phyloP scores from a whole-genome alignment of 2,888 invertebrate genomes.

The Herminia tarsipennalis region DNA sequence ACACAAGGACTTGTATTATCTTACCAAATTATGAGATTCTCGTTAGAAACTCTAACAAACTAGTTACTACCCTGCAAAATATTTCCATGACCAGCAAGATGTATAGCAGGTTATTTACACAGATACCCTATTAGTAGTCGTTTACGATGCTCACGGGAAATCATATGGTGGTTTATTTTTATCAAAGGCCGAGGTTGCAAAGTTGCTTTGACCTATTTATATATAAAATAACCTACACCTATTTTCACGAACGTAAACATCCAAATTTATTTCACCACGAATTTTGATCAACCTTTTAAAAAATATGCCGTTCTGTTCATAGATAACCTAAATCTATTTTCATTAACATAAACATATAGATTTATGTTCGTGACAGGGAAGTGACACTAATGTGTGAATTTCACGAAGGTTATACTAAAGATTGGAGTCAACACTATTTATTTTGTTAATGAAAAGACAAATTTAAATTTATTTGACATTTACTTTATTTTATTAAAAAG shows the following conservation, averaged over 20 bases:
- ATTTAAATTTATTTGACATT: no score
- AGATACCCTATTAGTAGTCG: conserved; percentile 5
- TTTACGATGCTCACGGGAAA: conserved; percentile 8
- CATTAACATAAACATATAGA: conserved; percentile 2
- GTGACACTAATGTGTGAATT: no score
- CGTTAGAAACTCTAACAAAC: neutral
- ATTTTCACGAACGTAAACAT: conserved; percentile 3
- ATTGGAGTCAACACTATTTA: no score
- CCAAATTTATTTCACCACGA: neutral
- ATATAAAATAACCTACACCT: conserved; percentile 6
- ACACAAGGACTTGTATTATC: no score
- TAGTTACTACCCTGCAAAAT: neutral
- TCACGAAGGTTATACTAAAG: no score
- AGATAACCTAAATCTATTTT: conserved; percentile 7
- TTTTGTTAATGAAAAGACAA: no score
- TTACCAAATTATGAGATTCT: neutral
- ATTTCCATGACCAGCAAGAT: neutral
- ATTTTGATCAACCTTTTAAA: no score
- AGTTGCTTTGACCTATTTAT: conserved; percentile 2
- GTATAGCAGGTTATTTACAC: conserved; percentile 3
- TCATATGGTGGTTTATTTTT: conserved; percentile 10
- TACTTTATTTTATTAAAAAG: no score
- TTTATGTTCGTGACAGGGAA: no score
- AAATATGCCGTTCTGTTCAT: no score
- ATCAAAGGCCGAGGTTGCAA: conserved; percentile 7